Conservation (phyloP, 2,888 invertebrate genomes). For the Tipula confusa region DNA sequence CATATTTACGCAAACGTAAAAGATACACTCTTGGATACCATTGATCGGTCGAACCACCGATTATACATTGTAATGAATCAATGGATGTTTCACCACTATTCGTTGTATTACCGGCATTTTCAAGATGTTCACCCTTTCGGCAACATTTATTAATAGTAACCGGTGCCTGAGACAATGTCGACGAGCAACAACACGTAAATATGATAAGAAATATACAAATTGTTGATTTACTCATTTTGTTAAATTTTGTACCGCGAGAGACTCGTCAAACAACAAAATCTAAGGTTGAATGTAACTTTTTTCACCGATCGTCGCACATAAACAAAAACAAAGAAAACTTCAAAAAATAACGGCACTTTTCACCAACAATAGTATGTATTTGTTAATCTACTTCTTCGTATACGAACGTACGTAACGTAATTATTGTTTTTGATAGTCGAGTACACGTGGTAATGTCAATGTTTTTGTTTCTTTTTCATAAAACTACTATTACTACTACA, state of each 20-base stretch:
- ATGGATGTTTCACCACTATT: neutral
- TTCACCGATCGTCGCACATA: neutral
- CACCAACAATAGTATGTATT: neutral
- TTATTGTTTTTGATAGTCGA: neutral
- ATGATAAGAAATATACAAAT: neutral
- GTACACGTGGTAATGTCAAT: neutral
- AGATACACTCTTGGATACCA: constrained; percentile 61
- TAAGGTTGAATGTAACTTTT: neutral
- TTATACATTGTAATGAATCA: constrained; percentile 44
- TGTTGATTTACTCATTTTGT: neutral
- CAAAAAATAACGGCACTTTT: neutral
- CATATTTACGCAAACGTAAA: constrained; percentile 46
- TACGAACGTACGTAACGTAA: neutral
- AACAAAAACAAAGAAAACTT: neutral
- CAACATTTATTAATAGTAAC: constrained; percentile 55
- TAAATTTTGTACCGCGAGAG: neutral
- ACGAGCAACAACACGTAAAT: neutral
- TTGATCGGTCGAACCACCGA: constrained; percentile 43
- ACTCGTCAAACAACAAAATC: neutral
- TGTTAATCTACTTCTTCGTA: neutral
- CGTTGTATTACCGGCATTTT: neutral
- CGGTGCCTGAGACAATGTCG: constrained; percentile 39
- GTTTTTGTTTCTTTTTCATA: constrained; percentile 12
- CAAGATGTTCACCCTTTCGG: constrained; percentile 51
- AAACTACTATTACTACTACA: neutral